Conservation (phyloP, 2,797 vertebrate species). For the Sebastes dallii region DNA sequence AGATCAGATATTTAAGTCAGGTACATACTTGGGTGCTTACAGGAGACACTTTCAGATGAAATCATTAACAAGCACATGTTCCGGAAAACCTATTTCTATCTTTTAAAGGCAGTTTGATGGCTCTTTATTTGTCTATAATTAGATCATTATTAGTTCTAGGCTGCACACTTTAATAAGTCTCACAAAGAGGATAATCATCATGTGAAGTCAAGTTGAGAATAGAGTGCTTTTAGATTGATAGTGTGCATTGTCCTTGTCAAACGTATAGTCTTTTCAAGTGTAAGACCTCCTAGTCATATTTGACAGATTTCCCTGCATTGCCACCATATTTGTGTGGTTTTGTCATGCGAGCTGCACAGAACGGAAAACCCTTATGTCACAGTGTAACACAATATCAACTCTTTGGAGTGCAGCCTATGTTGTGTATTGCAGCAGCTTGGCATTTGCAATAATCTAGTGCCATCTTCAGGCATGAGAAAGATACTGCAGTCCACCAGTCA, state of each 20-base stretch:
- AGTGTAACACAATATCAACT: neutral
- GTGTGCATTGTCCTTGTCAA: neutral
- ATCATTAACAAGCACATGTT: neutral
- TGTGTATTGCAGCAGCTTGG: neutral
- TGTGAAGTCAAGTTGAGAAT: neutral
- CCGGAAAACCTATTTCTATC: neutral
- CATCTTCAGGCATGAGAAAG: constrained; percentile 48
- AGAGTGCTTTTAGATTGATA: neutral
- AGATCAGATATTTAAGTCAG: neutral
- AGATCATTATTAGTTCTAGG: neutral
- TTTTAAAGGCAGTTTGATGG: neutral
- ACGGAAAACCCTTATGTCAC: neutral
- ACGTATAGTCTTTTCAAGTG: neutral
- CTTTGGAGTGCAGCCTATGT: neutral
- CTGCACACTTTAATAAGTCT: neutral
- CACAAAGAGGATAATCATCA: neutral
- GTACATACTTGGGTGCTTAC: neutral
- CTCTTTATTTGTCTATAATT: neutral
- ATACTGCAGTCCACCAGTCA: constrained; percentile 12
- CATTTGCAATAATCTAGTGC: constrained; percentile 26
- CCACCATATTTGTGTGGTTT: neutral
- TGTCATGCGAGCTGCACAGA: neutral
- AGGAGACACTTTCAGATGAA: neutral
- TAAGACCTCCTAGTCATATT: neutral
- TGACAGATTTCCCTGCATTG: neutral